Evolutionary conservation across 2,888 invertebrate genomes (phyloP), one percentile per base, ranked within the genome.

Genomic region (Cordylochernes scorpioides): DNA sequence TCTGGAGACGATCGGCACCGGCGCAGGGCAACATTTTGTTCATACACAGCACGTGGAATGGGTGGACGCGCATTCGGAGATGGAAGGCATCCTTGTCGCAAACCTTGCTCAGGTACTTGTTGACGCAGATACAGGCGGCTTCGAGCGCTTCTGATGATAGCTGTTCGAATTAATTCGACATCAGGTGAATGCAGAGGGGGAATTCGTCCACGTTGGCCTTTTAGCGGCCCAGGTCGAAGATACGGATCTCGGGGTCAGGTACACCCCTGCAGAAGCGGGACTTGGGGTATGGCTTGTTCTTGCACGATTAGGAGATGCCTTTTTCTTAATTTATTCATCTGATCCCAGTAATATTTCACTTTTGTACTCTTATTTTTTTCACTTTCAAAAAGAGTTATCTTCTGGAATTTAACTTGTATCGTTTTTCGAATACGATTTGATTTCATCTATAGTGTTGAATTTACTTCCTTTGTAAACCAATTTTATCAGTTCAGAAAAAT

Each of bases 11-110:
- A 77, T 97, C 97, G 66, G 97, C 97, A 64, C 97, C 97, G 62
- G 97, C 97, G 59, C 97, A 97, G 45, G 94, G 94, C 63, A 99
- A 94, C 97, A 97, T 97, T 65, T 97, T 97, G 58, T 99, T 99
- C 63, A 99, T 97, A 47, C 97, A 70, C 53, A 88, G 78, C 43
- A 97, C 91, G 58, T 99, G 97, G 75, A 88, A 97, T 44, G 97
- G 97, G 61, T 97, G 97, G 39, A 88, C 63, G 49, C 97, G 67
- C 68, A 97, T 91, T 48, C 97, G 50, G 39, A 62, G 47, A 58
- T 99, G 97, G 65, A 97, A 99, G 52, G 91, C 82, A 62, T 97
- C 97, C 40, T 97, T 97, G 48, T 97, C 97, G 51, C 91, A 91
- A 59, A 75, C 77, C 62, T 97, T 99, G 24, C 94, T 91, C 56